Base-by-base conservation (phyloP, 2,113 vertebrate genomes). In the Rhinogobius similis region DNA sequence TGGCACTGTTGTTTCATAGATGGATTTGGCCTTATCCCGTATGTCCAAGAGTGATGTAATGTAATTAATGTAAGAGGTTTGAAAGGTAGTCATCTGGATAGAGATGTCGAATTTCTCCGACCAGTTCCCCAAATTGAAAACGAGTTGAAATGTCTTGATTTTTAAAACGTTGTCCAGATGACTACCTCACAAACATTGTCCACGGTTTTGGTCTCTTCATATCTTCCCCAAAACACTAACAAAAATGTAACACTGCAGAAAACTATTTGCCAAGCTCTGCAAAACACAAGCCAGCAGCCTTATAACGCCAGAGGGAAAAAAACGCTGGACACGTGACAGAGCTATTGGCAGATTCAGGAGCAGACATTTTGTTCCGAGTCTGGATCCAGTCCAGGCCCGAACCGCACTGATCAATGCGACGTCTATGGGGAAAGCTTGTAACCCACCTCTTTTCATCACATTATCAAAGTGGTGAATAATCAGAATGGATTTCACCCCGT, bases 381-480 rank as follows among this genome's bases (percentile, higher is more conserved):
- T 84, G 71, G 80, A 81, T 73, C 82, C 39, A 18, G 62, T 62
- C 78, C 58, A 79, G 73, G 79, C 73, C 38, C 53, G 36, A 69
- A 73, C 72, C 36, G 13, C 69, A 1, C 27, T 24, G 65, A 84
- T 80, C 82, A 62, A 75, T 61, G 76, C 62, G 27, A 44, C 38
- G 32, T 70, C 79, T 52, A 41, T 24, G 14, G 68, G 67, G 75
- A 74, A 70, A 9, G 55, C 68, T 68, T 24, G 72, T 65, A 72
- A 58, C 46, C 53, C 26, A 9, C 64, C 0, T 21, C 18, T 71
- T 82, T 76, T 78, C 79, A 74, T 79, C 71, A 55, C 61, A 9
- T 56, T 21, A 82, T 78, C 81, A 78, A 82, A 84, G 72, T 10
- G 14, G 67, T 20, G 71, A 80, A 65, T 65, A 65, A 82, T 74